phyloP scores from a whole-genome alignment of 2,113 vertebrate species.

The Felis catus region F.catus_Fca126_mat1.0 CM031412.1:106783501-106784000 shows the following conservation, averaged over 20 bases:
- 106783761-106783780: not conserved
- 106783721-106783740: not conserved
- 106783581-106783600: not conserved
- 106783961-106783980: not conserved
- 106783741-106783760: not conserved
- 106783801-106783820: not conserved
- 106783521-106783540: not conserved
- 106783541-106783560: not conserved
- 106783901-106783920: not conserved
- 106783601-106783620: not conserved
- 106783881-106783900: not conserved
- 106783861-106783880: not conserved
- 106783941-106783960: not conserved
- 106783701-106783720: not conserved
- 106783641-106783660: not conserved
- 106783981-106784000: not conserved
- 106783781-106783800: not conserved
- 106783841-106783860: not conserved
- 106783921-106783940: not conserved
- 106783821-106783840: not conserved
- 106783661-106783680: not conserved
- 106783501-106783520: not conserved
- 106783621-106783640: not conserved
- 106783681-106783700: not conserved
- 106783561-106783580: not conserved